phyloP scores from a whole-genome alignment of 2,113 vertebrate genomes.

The Pituophis catenifer region DNA sequence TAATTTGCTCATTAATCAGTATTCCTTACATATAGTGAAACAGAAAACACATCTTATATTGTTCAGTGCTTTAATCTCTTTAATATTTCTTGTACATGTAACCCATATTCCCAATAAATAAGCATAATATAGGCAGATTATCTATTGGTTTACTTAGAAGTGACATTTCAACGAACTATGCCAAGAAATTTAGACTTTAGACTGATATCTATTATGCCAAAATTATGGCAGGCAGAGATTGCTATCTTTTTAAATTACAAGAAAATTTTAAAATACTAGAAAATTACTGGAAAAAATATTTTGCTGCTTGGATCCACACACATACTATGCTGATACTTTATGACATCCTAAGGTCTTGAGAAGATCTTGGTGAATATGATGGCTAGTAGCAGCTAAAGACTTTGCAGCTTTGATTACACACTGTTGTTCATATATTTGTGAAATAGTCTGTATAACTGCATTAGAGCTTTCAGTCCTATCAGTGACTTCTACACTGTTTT shows the following conservation, averaged over 20 bases:
- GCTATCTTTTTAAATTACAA: not conserved
- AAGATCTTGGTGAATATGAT: not conserved
- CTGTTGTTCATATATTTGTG: not conserved
- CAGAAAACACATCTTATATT: constrained; percentile 35
- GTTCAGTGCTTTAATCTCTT: not conserved
- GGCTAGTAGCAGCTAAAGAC: not conserved
- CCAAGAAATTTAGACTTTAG: not conserved
- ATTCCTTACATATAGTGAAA: constrained; percentile 30
- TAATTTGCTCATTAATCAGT: constrained; percentile 33
- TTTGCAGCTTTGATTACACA: not conserved
- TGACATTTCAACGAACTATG: not conserved
- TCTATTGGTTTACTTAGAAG: not conserved
- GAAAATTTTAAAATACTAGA: not conserved
- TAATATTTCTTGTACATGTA: constrained; percentile 20
- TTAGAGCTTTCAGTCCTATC: not conserved
- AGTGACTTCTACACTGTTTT: not conserved
- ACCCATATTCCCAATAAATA: not conserved
- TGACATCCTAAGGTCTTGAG: not conserved
- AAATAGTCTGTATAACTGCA: not conserved
- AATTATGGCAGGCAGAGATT: not conserved
- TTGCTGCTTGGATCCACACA: not conserved
- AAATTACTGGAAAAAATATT: not conserved
- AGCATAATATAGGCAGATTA: not conserved
- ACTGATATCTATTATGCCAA: not conserved
- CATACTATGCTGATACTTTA: not conserved